Evolutionary conservation across 64 coral and sea anemone species (phyloP).

Genomic region (Porites lutea): DNA sequence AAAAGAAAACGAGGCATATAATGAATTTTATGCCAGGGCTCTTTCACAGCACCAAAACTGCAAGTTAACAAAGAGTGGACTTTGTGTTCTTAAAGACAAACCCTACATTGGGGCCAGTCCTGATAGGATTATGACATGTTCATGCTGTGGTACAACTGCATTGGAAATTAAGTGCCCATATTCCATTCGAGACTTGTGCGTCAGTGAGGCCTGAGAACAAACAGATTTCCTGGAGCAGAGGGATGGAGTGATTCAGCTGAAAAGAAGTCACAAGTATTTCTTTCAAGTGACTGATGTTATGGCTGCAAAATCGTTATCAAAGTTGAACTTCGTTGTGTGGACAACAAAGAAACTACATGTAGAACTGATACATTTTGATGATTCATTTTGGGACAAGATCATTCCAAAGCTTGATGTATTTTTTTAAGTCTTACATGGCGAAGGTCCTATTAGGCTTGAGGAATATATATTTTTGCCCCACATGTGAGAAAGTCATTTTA

Average conservation of each 20-base stretch:
- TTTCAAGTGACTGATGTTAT: conserved; percentile 19
- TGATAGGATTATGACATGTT: conserved; percentile 40
- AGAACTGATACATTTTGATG: conserved; percentile 15
- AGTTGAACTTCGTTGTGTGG: conserved; percentile 24
- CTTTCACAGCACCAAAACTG: conserved; percentile 9
- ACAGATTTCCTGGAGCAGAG: conserved; percentile 12
- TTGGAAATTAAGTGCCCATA: conserved; percentile 49
- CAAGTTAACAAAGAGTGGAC: conserved; percentile 14
- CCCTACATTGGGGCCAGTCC: conserved; percentile 59
- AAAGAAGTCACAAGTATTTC: conserved; percentile 31
- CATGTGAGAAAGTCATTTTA: conserved; percentile 42
- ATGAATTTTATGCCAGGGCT: conserved; percentile 17
- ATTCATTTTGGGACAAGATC: not conserved
- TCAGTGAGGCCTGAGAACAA: too few species aligned
- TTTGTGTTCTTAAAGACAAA: conserved; percentile 44
- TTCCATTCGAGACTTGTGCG: conserved; percentile 22
- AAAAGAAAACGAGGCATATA: conserved; percentile 11
- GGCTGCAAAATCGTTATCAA: not conserved
- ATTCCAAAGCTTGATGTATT: conserved; percentile 24
- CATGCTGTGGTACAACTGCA: conserved; percentile 13
- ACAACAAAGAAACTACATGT: conserved; percentile 46
- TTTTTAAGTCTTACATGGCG: conserved; percentile 49
- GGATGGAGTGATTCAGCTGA: not conserved
- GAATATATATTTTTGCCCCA: conserved; percentile 20
- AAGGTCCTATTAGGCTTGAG: conserved; percentile 41